phyloP scores from a whole-genome alignment of 2,113 vertebrate genomes.

The Pandion haliaetus region DNA sequence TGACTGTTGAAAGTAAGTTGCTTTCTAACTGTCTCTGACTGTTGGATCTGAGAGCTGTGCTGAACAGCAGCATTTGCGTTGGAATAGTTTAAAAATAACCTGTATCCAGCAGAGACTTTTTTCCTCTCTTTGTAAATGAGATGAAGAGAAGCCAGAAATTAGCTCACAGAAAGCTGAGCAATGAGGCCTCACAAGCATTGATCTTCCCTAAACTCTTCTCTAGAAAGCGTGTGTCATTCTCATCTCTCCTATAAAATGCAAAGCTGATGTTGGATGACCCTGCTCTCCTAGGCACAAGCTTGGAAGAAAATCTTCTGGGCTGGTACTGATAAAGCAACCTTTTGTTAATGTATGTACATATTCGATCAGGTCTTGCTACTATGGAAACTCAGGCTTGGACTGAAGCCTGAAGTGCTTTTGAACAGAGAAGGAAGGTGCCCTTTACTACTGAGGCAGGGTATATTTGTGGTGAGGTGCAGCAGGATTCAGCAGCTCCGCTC shows the following conservation, averaged over 20 bases:
- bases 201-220: not conserved
- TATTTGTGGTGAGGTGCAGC: not conserved
- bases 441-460: not conserved
- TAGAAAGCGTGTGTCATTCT: not conserved
- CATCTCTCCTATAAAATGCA: not conserved
- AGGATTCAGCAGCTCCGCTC: not conserved
- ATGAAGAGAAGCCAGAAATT: not conserved
- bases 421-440: not conserved
- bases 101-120: not conserved
- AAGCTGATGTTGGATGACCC: not conserved
- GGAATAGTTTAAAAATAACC: not conserved
- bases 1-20: not conserved
- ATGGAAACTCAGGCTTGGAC: not conserved
- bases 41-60: not conserved
- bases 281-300: not conserved
- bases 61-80: not conserved
- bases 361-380: not conserved
- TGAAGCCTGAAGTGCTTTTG: not conserved
- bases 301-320: not conserved
- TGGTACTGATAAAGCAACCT: conserved; percentile 13
- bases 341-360: rapidly evolving
- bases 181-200: not conserved
- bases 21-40: not conserved
- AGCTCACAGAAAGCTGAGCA: not conserved
- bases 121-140: not conserved